Conservation (phyloP, 2,888 invertebrate species). For the Drosophila nigritarsus region DNA sequence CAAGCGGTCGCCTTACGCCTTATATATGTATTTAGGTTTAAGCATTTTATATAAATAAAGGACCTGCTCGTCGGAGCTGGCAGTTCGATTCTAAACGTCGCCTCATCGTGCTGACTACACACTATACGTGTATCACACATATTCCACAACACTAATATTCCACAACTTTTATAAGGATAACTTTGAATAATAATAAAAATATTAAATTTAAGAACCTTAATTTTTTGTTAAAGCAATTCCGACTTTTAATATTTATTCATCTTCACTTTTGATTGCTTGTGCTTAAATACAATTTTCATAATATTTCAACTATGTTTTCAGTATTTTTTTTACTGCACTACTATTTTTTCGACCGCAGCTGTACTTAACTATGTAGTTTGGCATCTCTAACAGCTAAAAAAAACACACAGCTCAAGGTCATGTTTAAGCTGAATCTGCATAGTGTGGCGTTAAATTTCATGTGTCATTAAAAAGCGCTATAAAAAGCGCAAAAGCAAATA, state of each 20-base stretch:
- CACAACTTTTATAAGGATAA: too few relatives aligned
- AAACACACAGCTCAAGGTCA: slow-evolving; percentile 59
- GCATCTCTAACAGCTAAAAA: neutral
- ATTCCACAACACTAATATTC: too few relatives aligned
- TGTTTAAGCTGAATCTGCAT: slow-evolving; percentile 25
- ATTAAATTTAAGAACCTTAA: accelerated
- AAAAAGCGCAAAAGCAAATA: slow-evolving; percentile 48
- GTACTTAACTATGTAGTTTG: neutral
- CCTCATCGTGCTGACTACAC: too few relatives aligned
- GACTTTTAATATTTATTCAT: neutral
- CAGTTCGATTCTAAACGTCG: too few relatives aligned
- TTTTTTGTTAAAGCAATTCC: neutral
- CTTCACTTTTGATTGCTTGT: neutral
- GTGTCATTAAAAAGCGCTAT: slow-evolving; percentile 63
- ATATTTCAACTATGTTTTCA: accelerated
- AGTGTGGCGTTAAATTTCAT: slow-evolving; percentile 59
- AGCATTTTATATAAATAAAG: too few relatives aligned
- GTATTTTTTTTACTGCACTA: neutral
- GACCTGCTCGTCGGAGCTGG: too few relatives aligned
- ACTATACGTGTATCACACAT: too few relatives aligned
- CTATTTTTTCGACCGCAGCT: neutral
- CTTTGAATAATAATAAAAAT: neutral
- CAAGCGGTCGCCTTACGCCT: too few relatives aligned
- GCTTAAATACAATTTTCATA: neutral
- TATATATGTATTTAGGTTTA: too few relatives aligned